Evolutionary conservation across 2,888 invertebrate genomes (phyloP).

Genomic region (Pardosa pseudoannulata): DNA sequence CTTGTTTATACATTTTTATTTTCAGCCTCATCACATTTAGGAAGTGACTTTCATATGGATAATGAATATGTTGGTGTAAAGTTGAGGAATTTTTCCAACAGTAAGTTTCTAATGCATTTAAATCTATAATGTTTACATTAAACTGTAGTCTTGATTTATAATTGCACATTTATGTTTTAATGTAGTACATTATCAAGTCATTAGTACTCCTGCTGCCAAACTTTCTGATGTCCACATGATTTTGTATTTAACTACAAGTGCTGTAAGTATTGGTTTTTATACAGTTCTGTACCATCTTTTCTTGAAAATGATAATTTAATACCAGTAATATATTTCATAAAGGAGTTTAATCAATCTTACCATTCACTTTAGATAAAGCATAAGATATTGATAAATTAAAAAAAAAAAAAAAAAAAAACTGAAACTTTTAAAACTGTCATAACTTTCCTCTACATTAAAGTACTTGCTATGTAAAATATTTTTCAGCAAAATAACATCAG

Average conservation of each 20-base stretch:
- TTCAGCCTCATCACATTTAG: constrained; percentile 30
- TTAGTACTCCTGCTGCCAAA: constrained; percentile 62
- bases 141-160: neutral
- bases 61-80: constrained; percentile 65
- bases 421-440: no score
- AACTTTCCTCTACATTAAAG: no score
- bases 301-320: neutral
- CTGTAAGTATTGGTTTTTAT: constrained; percentile 61
- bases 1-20: no score
- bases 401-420: no score
- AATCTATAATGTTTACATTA: no score
- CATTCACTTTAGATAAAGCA: no score
- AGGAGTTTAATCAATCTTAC: no score
- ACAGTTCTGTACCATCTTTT: neutral
- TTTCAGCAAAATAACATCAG: constrained; percentile 60
- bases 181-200: constrained; percentile 67
- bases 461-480: no score
- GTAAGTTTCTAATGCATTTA: constrained; percentile 47
- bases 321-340: no score
- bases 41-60: constrained; percentile 28
- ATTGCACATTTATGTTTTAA: neutral
- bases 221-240: constrained; percentile 67
- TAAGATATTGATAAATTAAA: no score
- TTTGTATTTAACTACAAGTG: constrained; percentile 56
- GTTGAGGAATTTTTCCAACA: constrained; percentile 59